Conservation (phyloP, 2,888 invertebrate genomes). For the Eutolmus rufibarbis region DNA sequence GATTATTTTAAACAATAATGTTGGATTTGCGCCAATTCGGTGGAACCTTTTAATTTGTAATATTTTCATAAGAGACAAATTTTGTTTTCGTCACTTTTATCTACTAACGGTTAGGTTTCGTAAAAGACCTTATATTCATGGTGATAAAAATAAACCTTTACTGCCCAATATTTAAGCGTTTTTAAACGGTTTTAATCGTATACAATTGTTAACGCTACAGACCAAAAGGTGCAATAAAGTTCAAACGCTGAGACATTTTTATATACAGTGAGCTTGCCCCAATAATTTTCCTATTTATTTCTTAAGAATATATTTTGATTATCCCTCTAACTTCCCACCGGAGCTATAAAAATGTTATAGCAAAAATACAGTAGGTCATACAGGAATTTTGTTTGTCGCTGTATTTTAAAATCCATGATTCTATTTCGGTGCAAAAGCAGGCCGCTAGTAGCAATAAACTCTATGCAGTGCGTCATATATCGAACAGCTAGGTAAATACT, state of each 20-base stretch:
- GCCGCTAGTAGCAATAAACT: background rate
- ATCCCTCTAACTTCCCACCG: background rate
- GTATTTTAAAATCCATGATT: background rate
- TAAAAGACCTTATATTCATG: background rate
- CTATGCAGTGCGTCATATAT: background rate
- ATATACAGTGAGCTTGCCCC: background rate
- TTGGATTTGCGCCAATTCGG: background rate
- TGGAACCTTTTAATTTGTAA: background rate
- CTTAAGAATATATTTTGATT: background rate
- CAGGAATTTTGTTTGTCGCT: background rate
- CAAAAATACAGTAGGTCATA: background rate
- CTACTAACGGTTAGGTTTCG: background rate
- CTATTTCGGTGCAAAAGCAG: background rate
- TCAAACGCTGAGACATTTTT: background rate
- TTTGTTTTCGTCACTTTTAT: background rate
- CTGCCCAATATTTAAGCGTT: background rate
- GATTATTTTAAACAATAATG: background rate
- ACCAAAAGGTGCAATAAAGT: background rate
- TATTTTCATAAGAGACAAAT: background rate
- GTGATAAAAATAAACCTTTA: background rate
- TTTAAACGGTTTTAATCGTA: background rate
- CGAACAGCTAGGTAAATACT: background rate
- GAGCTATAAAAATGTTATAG: background rate
- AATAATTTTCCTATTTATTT: background rate
- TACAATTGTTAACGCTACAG: background rate